Evolutionary conservation across 1,140 invertebrate species (phyloP), one percentile per base, ranked within the genome.

Genomic region (Drosophila suzukii): DNA sequence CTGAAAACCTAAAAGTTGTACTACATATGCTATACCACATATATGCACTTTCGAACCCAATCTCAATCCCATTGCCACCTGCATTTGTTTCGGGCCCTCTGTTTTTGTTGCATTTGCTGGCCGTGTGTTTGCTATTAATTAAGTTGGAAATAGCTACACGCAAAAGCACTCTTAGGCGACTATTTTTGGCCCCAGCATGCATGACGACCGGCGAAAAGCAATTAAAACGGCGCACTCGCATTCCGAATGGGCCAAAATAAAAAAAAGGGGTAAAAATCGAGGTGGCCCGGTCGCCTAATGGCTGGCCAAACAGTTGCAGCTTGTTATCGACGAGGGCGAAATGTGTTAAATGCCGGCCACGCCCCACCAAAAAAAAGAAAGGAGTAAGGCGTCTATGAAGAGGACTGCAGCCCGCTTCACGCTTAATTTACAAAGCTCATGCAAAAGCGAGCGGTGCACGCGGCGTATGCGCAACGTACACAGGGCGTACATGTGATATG

Each of bases 61-160:
- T 43, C 20, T 36, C 59, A 49, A 39, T 61, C 17, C 53, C 46
- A 49, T 36, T 74, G 53, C 24, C 61, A 72, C 60, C 34, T 75
- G 51, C 54, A 57, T 59, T 68, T 75, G 77, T 63, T 73, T 27
- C 30, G 38, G 32, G 36, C 57, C 7, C 32, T 57, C 34, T 67
- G 60, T 41, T 67, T 51, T 41, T 32, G 41, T 51, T 60, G 72
- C 73, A 77, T 77, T 70, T 63, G 70, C 61, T 12, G 72, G 56
- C 50, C 58, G 55, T 86, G 70, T 88, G 83, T 88, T 86, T 86
- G 83, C 82, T 75, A 83, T 86, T 86, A 86, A 86, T 86, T 86
- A 86, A 86, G 83, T 86, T 89, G 83, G 62, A 89, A 83, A 89
- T 79, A 79, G 79, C 81, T 89, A 86, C 84, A 86, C 84, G 83